Evolutionary conservation across 2,113 vertebrate genomes (phyloP).

Genomic region (Danionella cerebrum): DNA sequence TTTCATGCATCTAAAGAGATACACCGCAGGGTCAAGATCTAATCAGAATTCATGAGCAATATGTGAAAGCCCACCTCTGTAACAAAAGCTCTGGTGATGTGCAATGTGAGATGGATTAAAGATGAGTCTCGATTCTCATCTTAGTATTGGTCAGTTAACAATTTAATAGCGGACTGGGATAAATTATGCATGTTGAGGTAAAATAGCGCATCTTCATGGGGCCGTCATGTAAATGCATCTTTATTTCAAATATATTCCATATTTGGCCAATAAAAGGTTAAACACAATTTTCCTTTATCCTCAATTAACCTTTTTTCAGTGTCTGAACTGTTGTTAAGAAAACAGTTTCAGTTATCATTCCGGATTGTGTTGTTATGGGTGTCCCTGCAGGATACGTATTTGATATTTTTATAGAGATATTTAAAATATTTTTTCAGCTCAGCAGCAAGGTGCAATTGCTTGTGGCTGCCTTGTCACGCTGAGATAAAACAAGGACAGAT

Average conservation of each 20-base stretch:
- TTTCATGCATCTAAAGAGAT: not conserved
- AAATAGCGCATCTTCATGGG: too few species aligned
- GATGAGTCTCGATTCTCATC: not conserved
- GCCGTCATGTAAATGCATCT: too few species aligned
- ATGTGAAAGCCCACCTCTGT: not conserved
- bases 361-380: not conserved
- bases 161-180: not conserved
- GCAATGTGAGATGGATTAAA: not conserved
- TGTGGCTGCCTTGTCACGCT: conserved; percentile 9
- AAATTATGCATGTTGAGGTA: not conserved
- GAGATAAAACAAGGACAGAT: not conserved
- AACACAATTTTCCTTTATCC: not conserved
- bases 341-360: not conserved
- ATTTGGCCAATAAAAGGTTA: too few species aligned
- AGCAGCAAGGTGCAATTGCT: conserved; percentile 16
- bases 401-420: conserved; percentile 6
- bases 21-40: not conserved
- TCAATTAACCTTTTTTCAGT: not conserved
- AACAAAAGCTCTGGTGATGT: not conserved
- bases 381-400: not conserved
- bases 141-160: not conserved
- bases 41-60: not conserved
- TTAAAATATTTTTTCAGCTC: conserved; percentile 28
- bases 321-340: not conserved
- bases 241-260: not conserved